Evolutionary conservation across 2,888 invertebrate species (phyloP), one percentile per base, ranked within the genome.

Genomic region (Bedellia somnulentella): DNA sequence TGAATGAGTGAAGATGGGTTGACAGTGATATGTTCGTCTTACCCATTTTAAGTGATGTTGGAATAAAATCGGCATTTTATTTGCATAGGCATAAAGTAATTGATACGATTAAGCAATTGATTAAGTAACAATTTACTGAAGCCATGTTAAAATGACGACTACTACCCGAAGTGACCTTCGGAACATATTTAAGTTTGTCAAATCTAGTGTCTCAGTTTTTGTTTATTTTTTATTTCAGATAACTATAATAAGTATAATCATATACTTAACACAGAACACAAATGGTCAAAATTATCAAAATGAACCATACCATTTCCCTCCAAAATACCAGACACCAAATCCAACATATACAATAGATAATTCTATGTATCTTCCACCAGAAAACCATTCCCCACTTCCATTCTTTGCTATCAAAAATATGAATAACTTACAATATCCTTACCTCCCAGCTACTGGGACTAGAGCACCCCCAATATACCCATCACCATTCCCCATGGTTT

Each of bases 321-420:
- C 60, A 21, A 59, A 64, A 38, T 68, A 54, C 39, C 59, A 57
- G 46, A 47, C 52, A 11, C 47, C 52, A 6, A 52, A 44, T 36
- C 43, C 57, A 18, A 47, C 47, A 11, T 61, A 52, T 37, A 44
- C 57, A 12, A 54, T 67, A 11, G 68, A 70, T 27, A 63, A 56
- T 39, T 56, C 66, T 15, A 47, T 63, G 33, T 70, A 66, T 39
- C 50, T 73, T 24, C 63, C 70, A 15, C 66, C 66, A 5, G 70
- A 71, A 41, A 52, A 63, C 25, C 63, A 67, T 21, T 62, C 63
- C 5, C 42, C 59, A 15, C 41, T 56, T 11, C 67, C 71, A 9
- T 64, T 61, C 42, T 67, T 54, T 31, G 45, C 59, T 18, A 46
- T 61, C 25, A 71, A 64, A 34, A 58, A 59, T 41, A 38, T 52